phyloP scores from a whole-genome alignment of 2,888 invertebrate genomes.

The Andrena bicolor region DNA sequence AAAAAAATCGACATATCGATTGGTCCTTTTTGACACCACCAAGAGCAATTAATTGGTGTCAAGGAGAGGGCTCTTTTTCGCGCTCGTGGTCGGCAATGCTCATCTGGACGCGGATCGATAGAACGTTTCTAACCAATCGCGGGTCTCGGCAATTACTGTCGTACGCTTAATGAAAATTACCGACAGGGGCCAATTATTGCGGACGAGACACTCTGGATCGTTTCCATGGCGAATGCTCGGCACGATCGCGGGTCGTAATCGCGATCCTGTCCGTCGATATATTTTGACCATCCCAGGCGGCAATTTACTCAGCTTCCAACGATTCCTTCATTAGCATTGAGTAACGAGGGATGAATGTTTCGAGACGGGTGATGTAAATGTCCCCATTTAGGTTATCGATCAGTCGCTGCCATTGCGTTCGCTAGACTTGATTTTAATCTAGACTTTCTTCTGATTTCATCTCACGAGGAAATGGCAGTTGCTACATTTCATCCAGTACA shows the following conservation, averaged over 20 bases:
- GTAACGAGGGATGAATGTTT: neutral
- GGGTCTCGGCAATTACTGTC: slow-evolving; percentile 32
- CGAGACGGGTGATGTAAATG: neutral
- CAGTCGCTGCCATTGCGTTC: too few relatives aligned
- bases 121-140: slow-evolving; percentile 22
- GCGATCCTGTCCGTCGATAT: neutral
- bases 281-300: neutral
- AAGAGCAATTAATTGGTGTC: slow-evolving; percentile 32
- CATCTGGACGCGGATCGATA: slow-evolving; percentile 5
- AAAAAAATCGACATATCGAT: neutral
- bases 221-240: slow-evolving; percentile 17
- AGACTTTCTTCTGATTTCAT: too few relatives aligned
- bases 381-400: too few relatives aligned
- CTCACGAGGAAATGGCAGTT: too few relatives aligned
- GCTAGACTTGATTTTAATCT: too few relatives aligned
- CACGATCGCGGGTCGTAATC: neutral
- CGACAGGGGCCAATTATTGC: slow-evolving; percentile 22
- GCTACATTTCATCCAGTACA: too few relatives aligned
- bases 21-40: neutral
- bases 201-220: slow-evolving; percentile 1
- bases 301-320: neutral
- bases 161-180: slow-evolving; percentile 44
- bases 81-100: neutral
- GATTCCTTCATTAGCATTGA: neutral
- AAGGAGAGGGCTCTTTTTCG: neutral